Evolutionary conservation across 2,888 invertebrate species (phyloP).

Genomic region (Drosophila flavopinicola): DNA sequence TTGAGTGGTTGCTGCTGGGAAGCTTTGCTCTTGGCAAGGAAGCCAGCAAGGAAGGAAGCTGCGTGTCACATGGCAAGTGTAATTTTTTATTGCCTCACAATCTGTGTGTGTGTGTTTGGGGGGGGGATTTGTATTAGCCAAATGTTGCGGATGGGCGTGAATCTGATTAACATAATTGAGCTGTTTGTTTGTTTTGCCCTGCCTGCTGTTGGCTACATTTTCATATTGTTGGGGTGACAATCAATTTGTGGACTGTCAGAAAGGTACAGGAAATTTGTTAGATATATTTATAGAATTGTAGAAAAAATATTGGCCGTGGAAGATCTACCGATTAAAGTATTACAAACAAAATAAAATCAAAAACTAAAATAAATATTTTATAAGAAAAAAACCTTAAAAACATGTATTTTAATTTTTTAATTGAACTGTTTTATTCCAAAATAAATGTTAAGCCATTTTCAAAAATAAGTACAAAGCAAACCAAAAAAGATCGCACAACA

Average conservation of each 20-base stretch:
- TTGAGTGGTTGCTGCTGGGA: constrained; percentile 3
- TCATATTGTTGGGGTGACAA: constrained; percentile 16
- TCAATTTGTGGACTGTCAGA: constrained; percentile 28
- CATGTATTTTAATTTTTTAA: too few species aligned
- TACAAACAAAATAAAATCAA: too few species aligned
- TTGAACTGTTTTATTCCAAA: too few species aligned
- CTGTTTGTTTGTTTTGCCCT: constrained; percentile 64
- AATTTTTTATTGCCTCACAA: constrained; percentile 40
- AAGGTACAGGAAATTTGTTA: not conserved
- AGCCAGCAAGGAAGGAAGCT: constrained; percentile 38
- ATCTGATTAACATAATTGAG: constrained; percentile 81
- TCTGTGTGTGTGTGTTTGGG: constrained; percentile 7
- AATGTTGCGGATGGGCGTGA: constrained; percentile 71
- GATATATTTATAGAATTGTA: not conserved
- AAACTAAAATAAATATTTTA: too few species aligned
- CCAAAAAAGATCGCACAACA: too few species aligned
- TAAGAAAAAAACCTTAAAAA: too few species aligned
- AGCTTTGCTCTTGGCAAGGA: too few species aligned
- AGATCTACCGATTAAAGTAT: too few species aligned
- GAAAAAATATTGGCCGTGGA: too few species aligned
- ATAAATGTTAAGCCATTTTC: too few species aligned
- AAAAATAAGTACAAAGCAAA: too few species aligned
- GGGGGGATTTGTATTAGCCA: constrained; percentile 42
- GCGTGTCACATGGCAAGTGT: constrained; percentile 56
- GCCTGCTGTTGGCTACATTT: constrained; percentile 19